Evolutionary conservation across 1,140 invertebrate genomes (phyloP).

Genomic region (Samia ricini): DNA sequence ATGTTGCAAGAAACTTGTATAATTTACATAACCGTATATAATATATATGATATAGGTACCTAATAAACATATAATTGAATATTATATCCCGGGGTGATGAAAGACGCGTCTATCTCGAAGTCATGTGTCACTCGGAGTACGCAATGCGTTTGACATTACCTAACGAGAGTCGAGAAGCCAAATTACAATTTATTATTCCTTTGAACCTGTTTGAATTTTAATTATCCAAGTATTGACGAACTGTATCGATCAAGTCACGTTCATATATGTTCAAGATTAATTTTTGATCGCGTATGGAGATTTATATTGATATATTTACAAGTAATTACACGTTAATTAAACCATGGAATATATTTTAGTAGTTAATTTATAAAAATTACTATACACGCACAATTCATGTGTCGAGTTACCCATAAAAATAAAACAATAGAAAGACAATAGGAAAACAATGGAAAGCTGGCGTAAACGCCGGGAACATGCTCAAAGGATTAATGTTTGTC

Average conservation of each 20-base stretch:
- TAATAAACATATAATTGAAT: not conserved
- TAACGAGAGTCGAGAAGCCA: slow-evolving; percentile 18
- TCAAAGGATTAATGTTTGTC: too few relatives aligned
- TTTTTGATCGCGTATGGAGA: too few relatives aligned
- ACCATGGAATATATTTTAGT: too few relatives aligned
- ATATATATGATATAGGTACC: not conserved
- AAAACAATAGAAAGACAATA: too few relatives aligned
- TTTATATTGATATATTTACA: too few relatives aligned
- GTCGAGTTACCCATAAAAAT: too few relatives aligned
- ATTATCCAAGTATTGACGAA: slow-evolving; percentile 6
- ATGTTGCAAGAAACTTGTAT: not conserved
- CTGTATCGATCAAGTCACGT: not conserved
- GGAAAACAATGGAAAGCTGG: too few relatives aligned
- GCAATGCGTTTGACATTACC: slow-evolving; percentile 10
- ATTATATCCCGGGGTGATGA: not conserved
- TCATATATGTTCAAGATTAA: too few relatives aligned
- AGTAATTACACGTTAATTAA: too few relatives aligned
- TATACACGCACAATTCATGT: too few relatives aligned
- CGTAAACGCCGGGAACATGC: too few relatives aligned
- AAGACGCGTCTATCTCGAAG: slow-evolving; percentile 1
- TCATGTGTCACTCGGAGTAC: slow-evolving; percentile 3
- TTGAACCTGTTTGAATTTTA: slow-evolving; percentile 20
- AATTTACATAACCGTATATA: not conserved
- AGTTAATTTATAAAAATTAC: too few relatives aligned
- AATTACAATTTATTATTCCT: slow-evolving; percentile 9